Conservation (phyloP, 2,888 invertebrate species). For the Lasioglossum morio region DNA sequence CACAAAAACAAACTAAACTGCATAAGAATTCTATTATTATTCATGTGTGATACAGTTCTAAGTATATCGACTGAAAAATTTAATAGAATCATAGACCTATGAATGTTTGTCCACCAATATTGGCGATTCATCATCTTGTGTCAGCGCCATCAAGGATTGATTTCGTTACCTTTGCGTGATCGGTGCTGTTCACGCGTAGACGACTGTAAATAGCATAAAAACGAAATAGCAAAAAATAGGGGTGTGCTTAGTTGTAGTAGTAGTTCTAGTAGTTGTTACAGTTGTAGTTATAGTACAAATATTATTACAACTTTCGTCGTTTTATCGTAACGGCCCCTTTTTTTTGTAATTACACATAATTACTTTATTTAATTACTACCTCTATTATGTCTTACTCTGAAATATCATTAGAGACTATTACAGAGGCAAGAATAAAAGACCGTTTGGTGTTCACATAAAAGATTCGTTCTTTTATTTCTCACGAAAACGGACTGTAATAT, state of each 20-base stretch:
- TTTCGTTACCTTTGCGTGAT: background rate
- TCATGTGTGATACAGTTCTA: background rate
- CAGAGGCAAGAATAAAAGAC: background rate
- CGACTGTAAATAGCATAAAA: slow-evolving; percentile 6
- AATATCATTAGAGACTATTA: background rate
- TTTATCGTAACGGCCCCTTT: too few relatives aligned
- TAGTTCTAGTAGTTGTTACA: background rate
- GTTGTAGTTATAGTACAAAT: background rate
- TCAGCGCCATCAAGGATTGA: background rate
- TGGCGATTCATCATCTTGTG: background rate
- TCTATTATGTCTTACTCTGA: background rate
- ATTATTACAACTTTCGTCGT: background rate
- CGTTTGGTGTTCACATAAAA: background rate
- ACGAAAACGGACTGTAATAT: slow-evolving; percentile 4
- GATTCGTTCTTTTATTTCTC: background rate
- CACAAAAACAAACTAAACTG: background rate
- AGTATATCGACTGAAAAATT: background rate
- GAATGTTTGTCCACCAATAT: background rate
- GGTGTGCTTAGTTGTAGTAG: background rate
- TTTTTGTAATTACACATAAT: background rate
- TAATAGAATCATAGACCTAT: background rate
- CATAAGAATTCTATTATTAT: slow-evolving; percentile 8
- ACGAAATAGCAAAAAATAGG: background rate
- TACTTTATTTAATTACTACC: background rate
- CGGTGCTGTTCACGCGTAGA: slow-evolving; percentile 2